These are phyloP conservation scores for Arion vulgaris DNA, from an alignment of 1,140 invertebrate species.

Conservation along the genomic window DNA sequence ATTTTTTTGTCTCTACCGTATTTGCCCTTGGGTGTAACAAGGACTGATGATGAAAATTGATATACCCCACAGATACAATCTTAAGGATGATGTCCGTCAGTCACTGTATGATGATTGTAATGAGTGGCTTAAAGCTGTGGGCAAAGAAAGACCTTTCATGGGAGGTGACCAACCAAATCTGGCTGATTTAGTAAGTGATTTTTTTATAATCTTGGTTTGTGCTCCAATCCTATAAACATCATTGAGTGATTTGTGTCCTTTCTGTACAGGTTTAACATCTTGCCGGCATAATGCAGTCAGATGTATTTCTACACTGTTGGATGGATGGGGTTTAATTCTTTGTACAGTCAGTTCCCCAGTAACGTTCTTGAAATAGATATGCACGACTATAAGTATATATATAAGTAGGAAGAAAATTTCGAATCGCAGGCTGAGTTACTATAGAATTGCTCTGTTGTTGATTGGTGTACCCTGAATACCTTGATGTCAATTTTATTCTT, in stretches of 20 bases:
- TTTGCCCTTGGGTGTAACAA: too few species aligned
- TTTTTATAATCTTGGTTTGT: constrained; percentile 2
- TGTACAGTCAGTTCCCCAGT: too few species aligned
- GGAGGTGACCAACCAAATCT: constrained; percentile 89
- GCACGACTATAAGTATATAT: too few species aligned
- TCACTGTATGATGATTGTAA: constrained; percentile 92
- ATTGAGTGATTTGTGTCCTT: not conserved
- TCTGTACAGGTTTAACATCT: not conserved
- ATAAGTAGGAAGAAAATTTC: too few species aligned
- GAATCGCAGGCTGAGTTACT: too few species aligned
- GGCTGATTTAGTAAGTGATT: constrained; percentile 83
- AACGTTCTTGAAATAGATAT: too few species aligned
- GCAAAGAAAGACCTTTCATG: constrained; percentile 82
- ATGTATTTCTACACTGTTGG: not conserved
- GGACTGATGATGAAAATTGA: too few species aligned
- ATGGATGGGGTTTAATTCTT: not conserved
- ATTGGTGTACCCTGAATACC: too few species aligned
- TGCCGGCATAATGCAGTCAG: too few species aligned
- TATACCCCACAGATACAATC: constrained; percentile 79
- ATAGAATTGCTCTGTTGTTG: too few species aligned
- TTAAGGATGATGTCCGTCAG: constrained; percentile 90
- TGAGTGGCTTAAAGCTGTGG: constrained; percentile 83
- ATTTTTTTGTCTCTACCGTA: too few species aligned
- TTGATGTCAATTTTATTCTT: too few species aligned
- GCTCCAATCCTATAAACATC: not conserved